A percentile compares a stretch with the other conserved stretches of the same genome.
Evolutionary conservation across 1,140 invertebrate genomes (phyloP).

Genomic region (Macrocentrus cingulum): DNA sequence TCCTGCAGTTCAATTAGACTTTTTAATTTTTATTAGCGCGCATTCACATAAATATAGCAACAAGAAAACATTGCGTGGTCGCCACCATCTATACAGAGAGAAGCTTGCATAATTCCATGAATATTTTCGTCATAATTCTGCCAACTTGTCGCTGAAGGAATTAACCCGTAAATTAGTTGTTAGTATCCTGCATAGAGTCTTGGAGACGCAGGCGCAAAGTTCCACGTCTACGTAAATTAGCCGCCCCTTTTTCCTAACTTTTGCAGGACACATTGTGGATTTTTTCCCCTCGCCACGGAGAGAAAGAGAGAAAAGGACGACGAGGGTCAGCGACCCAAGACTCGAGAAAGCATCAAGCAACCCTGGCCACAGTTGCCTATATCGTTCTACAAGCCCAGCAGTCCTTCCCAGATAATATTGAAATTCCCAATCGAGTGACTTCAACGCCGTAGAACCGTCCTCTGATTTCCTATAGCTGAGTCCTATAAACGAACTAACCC

Average conservation of each 20-base stretch:
- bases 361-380: no score
- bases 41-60: conserved; percentile 36
- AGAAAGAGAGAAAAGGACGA: no score
- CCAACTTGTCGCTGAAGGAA: conserved; percentile 61
- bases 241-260: conserved; percentile 26
- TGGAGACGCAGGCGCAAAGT: conserved; percentile 51
- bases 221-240: conserved; percentile 56
- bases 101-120: conserved; percentile 61
- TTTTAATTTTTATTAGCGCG: conserved; percentile 61
- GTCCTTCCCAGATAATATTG: no score
- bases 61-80: no score
- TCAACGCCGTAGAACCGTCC: conserved; percentile 47
- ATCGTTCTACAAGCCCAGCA: no score
- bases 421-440: conserved; percentile 38
- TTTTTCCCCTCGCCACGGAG: no score
- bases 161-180: conserved; percentile 62
- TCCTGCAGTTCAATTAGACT: conserved; percentile 54
- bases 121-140: conserved; percentile 61
- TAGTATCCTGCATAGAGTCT: conserved; percentile 46
- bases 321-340: no score
- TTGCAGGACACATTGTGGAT: conserved; percentile 2
- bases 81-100: conserved; percentile 31
- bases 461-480: conserved; percentile 5
- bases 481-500: no score
- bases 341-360: no score